Evolutionary conservation across 2,797 vertebrate species (phyloP).

Genomic region (Lacerta bilineata): DNA sequence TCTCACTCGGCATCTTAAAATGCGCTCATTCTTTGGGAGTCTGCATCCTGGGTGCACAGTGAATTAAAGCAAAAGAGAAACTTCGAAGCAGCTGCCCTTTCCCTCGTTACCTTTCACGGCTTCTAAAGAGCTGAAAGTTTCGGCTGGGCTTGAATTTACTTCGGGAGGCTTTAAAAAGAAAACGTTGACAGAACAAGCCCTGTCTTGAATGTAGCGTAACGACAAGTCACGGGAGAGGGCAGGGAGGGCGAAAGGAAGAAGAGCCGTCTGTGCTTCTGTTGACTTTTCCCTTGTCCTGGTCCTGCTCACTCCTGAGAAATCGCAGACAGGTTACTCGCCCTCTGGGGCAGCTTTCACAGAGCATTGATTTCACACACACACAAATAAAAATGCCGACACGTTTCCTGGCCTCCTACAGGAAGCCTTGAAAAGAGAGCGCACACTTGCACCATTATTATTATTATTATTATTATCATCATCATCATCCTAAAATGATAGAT

Average conservation of each 20-base stretch:
- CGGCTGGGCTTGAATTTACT: slow-evolving; percentile 49
- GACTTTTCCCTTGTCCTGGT: slow-evolving; percentile 43
- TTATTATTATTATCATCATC: no score
- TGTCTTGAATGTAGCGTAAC: slow-evolving; percentile 57
- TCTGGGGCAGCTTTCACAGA: background rate
- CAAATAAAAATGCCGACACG: background rate
- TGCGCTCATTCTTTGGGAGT: background rate
- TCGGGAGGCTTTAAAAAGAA: slow-evolving; percentile 40
- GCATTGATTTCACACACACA: fast-evolving
- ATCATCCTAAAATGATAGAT: slow-evolving; percentile 2
- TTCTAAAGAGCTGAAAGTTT: slow-evolving; percentile 24
- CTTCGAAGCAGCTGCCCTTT: slow-evolving; percentile 4
- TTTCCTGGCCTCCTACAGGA: fast-evolving
- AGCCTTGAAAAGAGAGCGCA: background rate
- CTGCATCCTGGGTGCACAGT: background rate
- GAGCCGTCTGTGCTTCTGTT: slow-evolving; percentile 12
- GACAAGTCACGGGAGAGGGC: slow-evolving; percentile 50
- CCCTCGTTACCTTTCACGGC: slow-evolving; percentile 30
- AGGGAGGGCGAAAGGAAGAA: slow-evolving; percentile 5
- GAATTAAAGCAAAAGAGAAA: slow-evolving; percentile 17
- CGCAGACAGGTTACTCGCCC: slow-evolving; percentile 38
- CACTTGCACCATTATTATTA: background rate
- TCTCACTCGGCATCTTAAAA: background rate
- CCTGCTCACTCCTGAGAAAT: slow-evolving; percentile 58
- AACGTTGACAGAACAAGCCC: slow-evolving; percentile 45